These are phyloP conservation scores for Xiphorhynchus elegans DNA, from an alignment of 2,113 vertebrate genomes.

Conservation along the genomic window DNA sequence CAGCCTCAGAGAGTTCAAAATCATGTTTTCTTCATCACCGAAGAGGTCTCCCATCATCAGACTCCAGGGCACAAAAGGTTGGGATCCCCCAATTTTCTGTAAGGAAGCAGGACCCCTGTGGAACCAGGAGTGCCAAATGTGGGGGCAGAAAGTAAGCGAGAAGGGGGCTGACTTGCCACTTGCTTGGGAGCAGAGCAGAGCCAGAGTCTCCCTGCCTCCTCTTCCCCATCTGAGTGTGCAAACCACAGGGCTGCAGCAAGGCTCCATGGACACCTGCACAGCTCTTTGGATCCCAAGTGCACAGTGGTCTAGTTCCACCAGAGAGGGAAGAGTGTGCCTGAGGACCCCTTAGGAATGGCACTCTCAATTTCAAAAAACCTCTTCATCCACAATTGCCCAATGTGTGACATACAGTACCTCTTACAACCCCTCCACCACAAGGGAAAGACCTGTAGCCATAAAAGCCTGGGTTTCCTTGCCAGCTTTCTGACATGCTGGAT, in stretches of 20 bases:
- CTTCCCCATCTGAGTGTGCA: background rate
- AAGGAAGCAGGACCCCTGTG: background rate
- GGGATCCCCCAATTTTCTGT: background rate
- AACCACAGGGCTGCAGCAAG: background rate
- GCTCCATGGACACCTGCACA: background rate
- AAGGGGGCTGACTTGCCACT: background rate
- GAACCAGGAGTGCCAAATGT: background rate
- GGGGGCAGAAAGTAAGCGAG: background rate
- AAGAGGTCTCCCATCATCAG: background rate
- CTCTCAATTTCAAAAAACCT: background rate
- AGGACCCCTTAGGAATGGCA: background rate
- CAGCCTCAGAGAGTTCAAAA: background rate
- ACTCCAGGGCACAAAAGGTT: background rate
- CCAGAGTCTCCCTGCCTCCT: background rate
- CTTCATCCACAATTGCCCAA: background rate
- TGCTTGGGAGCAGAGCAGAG: background rate
- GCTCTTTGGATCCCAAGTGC: background rate
- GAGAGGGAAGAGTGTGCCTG: background rate
- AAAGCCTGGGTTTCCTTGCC: background rate
- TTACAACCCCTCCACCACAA: background rate
- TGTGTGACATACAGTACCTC: rapidly evolving
- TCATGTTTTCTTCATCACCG: background rate
- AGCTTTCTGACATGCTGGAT: background rate
- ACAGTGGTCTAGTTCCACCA: background rate
- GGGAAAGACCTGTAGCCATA: background rate